A percentile compares a stretch with the other conserved stretches of the same genome.
These are phyloP conservation scores for Helarctos malayanus DNA, from an alignment of 2,797 vertebrate genomes.

Conservation along the genomic window DNA sequence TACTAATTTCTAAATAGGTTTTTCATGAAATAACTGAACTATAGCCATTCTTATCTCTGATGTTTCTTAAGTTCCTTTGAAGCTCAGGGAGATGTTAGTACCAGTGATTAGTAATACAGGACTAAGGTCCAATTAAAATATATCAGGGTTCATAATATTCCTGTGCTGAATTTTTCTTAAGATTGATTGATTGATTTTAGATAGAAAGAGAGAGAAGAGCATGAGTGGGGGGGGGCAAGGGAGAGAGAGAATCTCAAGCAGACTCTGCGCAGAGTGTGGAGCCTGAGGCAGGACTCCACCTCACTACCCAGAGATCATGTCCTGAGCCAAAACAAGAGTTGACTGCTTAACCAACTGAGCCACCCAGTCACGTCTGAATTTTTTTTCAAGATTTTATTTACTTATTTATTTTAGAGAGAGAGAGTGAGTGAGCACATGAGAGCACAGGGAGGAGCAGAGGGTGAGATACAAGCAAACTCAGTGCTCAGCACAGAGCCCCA, in stretches of 20 bases:
- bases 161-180: not conserved
- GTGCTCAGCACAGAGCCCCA: not conserved
- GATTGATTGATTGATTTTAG: not conserved
- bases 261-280: not conserved
- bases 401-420: not conserved
- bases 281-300: not conserved
- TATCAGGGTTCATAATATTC: not conserved
- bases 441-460: not conserved
- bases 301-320: not conserved
- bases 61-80: not conserved
- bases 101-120: conserved; percentile 1
- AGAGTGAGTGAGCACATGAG: not conserved
- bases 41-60: not conserved
- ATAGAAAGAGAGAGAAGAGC: not conserved
- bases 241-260: not conserved
- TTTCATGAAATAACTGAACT: conserved; percentile 28
- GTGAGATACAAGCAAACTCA: not conserved
- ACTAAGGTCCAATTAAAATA: not conserved
- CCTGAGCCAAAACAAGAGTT: not conserved
- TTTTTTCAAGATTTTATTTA: not conserved
- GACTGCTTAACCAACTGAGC: not conserved
- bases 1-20: conserved; percentile 17
- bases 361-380: not conserved
- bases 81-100: not conserved
- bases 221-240: accelerated